A percentile compares a stretch with the other conserved stretches of the same genome.
phyloP scores from a whole-genome alignment of 2,888 invertebrate genomes.

The Orthosia gothica region DNA sequence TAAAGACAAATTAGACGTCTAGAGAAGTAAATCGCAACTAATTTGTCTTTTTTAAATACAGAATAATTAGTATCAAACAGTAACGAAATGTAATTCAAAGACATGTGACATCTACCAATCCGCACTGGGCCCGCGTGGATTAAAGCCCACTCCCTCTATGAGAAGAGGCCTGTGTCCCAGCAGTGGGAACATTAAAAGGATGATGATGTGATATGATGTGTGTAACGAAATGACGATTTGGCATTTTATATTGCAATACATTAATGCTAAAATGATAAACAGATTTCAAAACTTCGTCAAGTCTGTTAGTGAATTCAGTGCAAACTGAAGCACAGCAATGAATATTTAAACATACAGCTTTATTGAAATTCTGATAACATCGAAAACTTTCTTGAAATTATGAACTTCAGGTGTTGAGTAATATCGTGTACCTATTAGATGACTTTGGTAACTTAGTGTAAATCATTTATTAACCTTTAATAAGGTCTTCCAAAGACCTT shows the following conservation, averaged over 20 bases:
- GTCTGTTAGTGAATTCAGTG: constrained; percentile 7
- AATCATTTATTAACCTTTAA: constrained; percentile 71
- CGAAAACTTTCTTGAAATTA: constrained; percentile 24
- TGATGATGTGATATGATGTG: too few species aligned
- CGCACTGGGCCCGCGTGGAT: too few species aligned
- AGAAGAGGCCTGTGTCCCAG: too few species aligned
- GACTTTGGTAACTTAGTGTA: constrained; percentile 42
- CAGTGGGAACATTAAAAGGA: too few species aligned
- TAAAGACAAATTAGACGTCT: too few species aligned
- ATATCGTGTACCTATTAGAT: constrained; percentile 12
- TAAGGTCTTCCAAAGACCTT: too few species aligned
- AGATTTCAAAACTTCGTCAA: constrained; percentile 24
- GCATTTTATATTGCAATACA: not conserved
- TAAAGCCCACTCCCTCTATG: too few species aligned
- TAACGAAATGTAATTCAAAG: constrained; percentile 10
- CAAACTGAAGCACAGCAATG: constrained; percentile 26
- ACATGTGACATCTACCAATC: too few species aligned
- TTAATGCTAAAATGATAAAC: constrained; percentile 4
- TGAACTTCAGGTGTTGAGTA: constrained; percentile 22
- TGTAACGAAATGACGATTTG: not conserved
- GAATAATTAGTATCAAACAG: not conserved
- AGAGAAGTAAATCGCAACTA: too few species aligned
- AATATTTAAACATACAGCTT: constrained; percentile 30
- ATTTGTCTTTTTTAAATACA: not conserved
- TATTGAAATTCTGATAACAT: constrained; percentile 30